A percentile compares a stretch with the other conserved stretches of the same genome.
Conservation (phyloP, 2,797 vertebrate genomes). For the Peromyscus attwateri region DNA sequence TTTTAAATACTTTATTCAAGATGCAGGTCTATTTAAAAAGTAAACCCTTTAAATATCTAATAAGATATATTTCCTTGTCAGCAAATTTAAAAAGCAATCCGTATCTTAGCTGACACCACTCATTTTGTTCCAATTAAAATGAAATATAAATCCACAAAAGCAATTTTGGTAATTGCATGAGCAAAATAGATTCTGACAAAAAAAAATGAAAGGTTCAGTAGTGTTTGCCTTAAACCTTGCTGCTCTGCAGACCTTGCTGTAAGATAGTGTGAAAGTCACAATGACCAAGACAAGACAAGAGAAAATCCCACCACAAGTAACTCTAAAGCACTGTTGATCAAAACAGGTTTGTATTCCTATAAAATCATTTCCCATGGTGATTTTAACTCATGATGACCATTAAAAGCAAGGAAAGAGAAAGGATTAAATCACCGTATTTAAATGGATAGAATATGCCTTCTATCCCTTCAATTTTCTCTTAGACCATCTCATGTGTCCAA, state of each 20-base stretch:
- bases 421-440: background rate
- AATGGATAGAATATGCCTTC: background rate
- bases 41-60: slow-evolving; percentile 58
- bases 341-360: background rate
- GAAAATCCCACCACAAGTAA: slow-evolving; percentile 20
- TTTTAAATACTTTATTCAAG: slow-evolving; percentile 50
- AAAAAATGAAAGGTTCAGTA: slow-evolving; percentile 47
- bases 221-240: slow-evolving; percentile 59
- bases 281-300: slow-evolving; percentile 4
- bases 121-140: slow-evolving; percentile 79
- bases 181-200: slow-evolving; percentile 78
- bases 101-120: slow-evolving; percentile 47
- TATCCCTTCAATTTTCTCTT: background rate
- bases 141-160: slow-evolving; percentile 69
- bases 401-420: background rate
- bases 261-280: slow-evolving; percentile 17
- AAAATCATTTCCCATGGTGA: background rate
- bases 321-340: background rate
- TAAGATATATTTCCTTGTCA: slow-evolving; percentile 68
- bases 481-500: background rate
- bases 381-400: background rate
- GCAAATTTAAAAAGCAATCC: slow-evolving; percentile 69
- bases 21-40: slow-evolving; percentile 22
- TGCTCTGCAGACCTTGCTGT: background rate
- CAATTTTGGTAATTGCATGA: slow-evolving; percentile 74